These are phyloP conservation scores for Erebia aethiops DNA, from an alignment of 2,888 invertebrate species.

Conservation along the genomic window DNA sequence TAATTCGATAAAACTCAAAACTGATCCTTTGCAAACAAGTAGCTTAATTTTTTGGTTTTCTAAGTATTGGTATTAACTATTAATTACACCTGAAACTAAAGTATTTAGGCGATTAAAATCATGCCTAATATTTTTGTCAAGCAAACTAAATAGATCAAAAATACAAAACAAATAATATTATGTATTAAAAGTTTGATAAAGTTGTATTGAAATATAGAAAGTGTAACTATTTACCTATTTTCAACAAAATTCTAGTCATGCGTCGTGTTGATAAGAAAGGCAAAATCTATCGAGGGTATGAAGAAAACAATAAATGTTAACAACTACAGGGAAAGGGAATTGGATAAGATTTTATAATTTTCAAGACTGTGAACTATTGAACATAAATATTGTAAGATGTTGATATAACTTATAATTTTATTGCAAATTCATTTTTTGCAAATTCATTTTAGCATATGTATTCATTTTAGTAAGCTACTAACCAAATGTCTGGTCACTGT, in stretches of 20 bases:
- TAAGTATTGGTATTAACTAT: no score
- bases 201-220: conserved; percentile 13
- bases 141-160: neutral
- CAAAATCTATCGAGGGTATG: conserved; percentile 8
- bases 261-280: conserved; percentile 20
- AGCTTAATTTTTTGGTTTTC: no score
- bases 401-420: neutral
- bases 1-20: neutral
- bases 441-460: neutral
- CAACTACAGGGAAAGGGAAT: conserved; percentile 55
- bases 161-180: neutral
- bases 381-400: neutral
- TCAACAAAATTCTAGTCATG: conserved; percentile 51
- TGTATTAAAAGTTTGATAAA: neutral
- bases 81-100: no score
- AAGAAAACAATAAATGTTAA: conserved; percentile 22
- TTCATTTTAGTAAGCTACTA: neutral
- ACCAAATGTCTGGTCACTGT: no score
- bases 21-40: no score
- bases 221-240: conserved; percentile 21
- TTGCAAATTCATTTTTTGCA: neutral
- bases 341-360: conserved; percentile 41
- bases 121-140: no score
- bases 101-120: no score
- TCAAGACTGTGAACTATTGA: neutral